Evolutionary conservation across 1,140 invertebrate species (phyloP).

Genomic region (Archivesica marissinica): DNA sequence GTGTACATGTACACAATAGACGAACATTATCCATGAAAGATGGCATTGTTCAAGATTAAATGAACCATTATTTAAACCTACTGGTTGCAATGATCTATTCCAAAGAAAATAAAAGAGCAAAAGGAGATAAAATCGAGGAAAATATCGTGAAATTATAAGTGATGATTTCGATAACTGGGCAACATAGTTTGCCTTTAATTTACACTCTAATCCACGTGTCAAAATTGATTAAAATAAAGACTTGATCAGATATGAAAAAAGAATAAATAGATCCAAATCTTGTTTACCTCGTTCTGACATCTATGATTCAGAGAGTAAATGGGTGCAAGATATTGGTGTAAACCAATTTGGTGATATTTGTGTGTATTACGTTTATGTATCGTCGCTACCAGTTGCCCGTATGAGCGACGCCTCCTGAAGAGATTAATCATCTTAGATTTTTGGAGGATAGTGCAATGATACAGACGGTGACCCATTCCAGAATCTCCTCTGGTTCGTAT

Average conservation of each 20-base stretch:
- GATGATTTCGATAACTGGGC: neutral
- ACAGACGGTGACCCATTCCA: too few species aligned
- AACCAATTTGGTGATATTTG: too few species aligned
- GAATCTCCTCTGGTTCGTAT: too few species aligned
- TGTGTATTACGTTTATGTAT: too few species aligned
- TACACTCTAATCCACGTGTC: neutral
- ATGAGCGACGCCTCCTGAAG: too few species aligned
- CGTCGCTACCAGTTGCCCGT: too few species aligned
- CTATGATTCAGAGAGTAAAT: neutral
- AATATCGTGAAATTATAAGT: constrained; percentile 34
- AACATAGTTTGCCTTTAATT: neutral
- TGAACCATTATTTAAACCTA: constrained; percentile 13
- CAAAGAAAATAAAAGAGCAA: constrained; percentile 25
- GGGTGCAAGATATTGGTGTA: too few species aligned
- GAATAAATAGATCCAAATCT: neutral
- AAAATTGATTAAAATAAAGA: constrained; percentile 6
- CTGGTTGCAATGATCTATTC: neutral
- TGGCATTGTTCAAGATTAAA: neutral
- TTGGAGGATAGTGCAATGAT: too few species aligned
- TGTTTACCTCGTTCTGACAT: neutral
- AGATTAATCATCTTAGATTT: too few species aligned
- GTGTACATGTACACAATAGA: neutral
- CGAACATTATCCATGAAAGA: neutral
- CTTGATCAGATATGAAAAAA: neutral
- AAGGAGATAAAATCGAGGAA: constrained; percentile 15